Conservation (phyloP, 2,888 invertebrate species). For the Yponomeuta plumbellus region DNA sequence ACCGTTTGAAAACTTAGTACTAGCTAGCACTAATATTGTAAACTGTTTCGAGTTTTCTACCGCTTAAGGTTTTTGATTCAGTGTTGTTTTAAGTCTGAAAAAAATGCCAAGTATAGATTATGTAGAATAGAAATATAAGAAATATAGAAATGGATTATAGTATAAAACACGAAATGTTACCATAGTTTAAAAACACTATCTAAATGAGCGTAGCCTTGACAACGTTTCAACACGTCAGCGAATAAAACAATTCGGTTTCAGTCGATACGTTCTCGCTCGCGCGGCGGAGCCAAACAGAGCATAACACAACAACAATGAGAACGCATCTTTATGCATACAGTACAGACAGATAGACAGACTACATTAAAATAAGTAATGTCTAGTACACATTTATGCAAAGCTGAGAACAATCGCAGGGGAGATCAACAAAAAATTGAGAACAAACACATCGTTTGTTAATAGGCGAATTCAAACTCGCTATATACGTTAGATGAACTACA, state of each 20-base stretch:
- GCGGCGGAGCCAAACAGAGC: constrained; percentile 7
- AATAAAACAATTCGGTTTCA: constrained; percentile 7
- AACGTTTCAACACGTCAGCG: constrained; percentile 3
- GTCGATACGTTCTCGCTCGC: constrained; percentile 8
- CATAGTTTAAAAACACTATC: background rate
- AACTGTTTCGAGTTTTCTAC: too few relatives aligned
- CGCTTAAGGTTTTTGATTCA: too few relatives aligned
- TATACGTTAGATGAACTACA: too few relatives aligned
- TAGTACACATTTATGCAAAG: constrained; percentile 3
- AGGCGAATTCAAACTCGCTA: too few relatives aligned
- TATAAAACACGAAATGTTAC: too few relatives aligned
- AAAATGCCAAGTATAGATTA: too few relatives aligned
- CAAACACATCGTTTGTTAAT: background rate
- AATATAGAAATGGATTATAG: too few relatives aligned
- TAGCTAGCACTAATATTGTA: too few relatives aligned
- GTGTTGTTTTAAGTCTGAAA: too few relatives aligned
- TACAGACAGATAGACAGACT: constrained; percentile 3
- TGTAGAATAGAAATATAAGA: too few relatives aligned
- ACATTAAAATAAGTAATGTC: constrained; percentile 9
- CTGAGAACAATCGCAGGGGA: constrained; percentile 10
- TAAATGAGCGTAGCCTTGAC: background rate
- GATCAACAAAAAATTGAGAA: constrained; percentile 1
- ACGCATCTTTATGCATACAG: constrained; percentile 14
- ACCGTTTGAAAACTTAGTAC: too few relatives aligned
- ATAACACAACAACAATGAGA: constrained; percentile 14